phyloP scores from a whole-genome alignment of 2,113 vertebrate species.

The Oenanthe melanoleuca region DNA sequence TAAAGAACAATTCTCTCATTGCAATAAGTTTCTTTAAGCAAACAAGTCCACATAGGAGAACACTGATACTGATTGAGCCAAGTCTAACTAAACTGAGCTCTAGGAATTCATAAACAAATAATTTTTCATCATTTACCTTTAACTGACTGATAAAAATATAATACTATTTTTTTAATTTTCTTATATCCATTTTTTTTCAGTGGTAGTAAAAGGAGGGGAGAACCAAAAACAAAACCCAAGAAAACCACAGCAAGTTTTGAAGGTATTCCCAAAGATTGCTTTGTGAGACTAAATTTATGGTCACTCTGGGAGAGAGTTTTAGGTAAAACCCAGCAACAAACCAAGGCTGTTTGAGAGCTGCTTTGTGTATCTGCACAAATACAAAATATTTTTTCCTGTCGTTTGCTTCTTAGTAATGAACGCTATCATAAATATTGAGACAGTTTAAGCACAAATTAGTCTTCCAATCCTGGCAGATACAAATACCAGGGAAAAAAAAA shows the following conservation, averaged over 20 bases:
- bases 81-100: neutral
- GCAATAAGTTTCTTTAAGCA: neutral
- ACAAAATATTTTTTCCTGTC: neutral
- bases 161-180: too few relatives aligned
- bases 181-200: neutral
- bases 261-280: neutral
- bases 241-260: neutral
- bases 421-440: neutral
- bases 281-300: neutral
- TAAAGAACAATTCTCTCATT: neutral
- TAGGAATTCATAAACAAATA: neutral
- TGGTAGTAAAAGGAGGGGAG: neutral
- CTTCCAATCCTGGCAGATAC: neutral
- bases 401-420: neutral
- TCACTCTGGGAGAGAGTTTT: neutral
- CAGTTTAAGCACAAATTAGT: neutral
- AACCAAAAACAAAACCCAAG: accelerated
- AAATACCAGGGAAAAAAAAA: neutral
- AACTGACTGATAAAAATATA: neutral
- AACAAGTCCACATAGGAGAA: neutral
- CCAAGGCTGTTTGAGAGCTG: neutral
- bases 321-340: neutral
- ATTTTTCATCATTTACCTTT: neutral
- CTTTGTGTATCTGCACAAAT: neutral
- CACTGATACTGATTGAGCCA: neutral